Conservation (phyloP, 2,888 invertebrate species). For the Piscicola geometra region DNA sequence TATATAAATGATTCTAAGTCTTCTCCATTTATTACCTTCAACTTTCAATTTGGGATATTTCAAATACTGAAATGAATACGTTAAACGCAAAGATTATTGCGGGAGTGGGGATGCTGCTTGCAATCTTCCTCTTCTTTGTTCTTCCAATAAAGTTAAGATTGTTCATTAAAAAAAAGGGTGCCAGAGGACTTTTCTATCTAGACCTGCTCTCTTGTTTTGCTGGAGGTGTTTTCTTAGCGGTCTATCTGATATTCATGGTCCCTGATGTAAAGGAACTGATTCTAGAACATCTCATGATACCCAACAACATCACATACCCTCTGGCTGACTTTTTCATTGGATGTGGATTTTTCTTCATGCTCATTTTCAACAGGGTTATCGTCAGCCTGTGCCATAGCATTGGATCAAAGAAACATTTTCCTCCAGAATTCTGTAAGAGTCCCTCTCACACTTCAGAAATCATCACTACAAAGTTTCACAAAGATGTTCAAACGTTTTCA, state of each 20-base stretch:
- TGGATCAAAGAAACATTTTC: neutral
- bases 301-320: conserved; percentile 37
- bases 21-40: too few species aligned
- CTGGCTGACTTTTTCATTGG: conserved; percentile 39
- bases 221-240: conserved; percentile 40
- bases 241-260: conserved; percentile 37
- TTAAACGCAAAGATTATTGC: conserved; percentile 32
- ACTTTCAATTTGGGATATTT: too few species aligned
- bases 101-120: conserved; percentile 33
- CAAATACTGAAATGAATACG: conserved; percentile 35
- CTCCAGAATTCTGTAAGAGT: neutral
- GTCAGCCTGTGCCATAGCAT: conserved; percentile 27
- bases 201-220: conserved; percentile 39
- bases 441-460: neutral
- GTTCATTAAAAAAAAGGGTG: conserved; percentile 34
- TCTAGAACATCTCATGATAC: conserved; percentile 29
- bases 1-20: too few species aligned
- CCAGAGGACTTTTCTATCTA: conserved; percentile 35
- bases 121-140: conserved; percentile 35
- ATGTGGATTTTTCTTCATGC: conserved; percentile 38
- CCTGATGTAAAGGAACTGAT: conserved; percentile 36
- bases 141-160: conserved; percentile 39
- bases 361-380: conserved; percentile 37
- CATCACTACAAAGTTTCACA: neutral
- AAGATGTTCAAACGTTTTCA: neutral